Evolutionary conservation across 2,888 invertebrate species (phyloP), one percentile per base, ranked within the genome.

Genomic region (Magallana nippona): DNA sequence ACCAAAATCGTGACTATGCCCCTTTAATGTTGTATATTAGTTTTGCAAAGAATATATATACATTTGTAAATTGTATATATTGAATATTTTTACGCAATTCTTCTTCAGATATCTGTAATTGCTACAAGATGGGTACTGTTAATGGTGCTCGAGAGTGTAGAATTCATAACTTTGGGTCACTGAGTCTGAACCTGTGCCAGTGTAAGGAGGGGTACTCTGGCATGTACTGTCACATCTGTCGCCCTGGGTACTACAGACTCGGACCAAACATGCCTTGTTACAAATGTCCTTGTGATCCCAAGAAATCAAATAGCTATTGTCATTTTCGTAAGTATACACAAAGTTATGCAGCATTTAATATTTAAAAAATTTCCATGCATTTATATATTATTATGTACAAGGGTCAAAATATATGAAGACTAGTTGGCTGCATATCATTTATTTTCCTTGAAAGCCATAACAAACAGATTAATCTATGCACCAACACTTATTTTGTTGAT

Each of bases 201-300:
- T 93, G 92, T 85, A 87, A 87, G 22, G 19, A 78, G 10, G 90
- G 90, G 0, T 89, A 91, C 78, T 81, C 83, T 5, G 92, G 92
- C 1, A 77, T 87, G n/a, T 91, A 91, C 84, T 93, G 92, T 86
- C 91, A 92, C 81, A 60, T 84, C 11, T 93, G 92, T 85, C 84
- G 84, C 0, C 85, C 86, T 13, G 90, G 90, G 0, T 91, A 83
- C 82, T 93, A 92, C 86, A 86, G 91, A 55, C 87, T 88, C 8
- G 86, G 86, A 2, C 86, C 86, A 8, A 82, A 87, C 27, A 84
- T 88, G 81, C 91, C 91, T 1, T 93, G 92, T 81, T 90, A 90
- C 57, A 78, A 71, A 1, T 93, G 92, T 86, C 92, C 92, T 0
- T 93, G 92, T 87, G 84, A 86, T 19, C 17, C 15, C 0, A 80